These are phyloP conservation scores for Spilosoma lubricipeda DNA, from an alignment of 2,888 invertebrate genomes.

Conservation along the genomic window DNA sequence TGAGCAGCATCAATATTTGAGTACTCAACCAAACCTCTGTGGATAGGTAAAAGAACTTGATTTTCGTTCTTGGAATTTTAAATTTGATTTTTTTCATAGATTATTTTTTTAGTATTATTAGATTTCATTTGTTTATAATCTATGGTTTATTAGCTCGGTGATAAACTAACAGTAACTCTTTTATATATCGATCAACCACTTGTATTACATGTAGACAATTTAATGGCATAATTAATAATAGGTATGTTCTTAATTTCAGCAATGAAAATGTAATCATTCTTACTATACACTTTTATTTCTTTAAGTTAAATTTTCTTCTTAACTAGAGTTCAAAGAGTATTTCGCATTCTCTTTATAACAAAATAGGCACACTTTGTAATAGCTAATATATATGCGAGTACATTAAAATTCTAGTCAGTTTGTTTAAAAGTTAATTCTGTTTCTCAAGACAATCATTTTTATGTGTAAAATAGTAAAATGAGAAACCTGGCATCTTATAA, in stretches of 20 bases:
- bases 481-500: neutral
- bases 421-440: neutral
- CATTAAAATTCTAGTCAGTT: neutral
- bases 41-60: constrained; percentile 1
- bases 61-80: neutral
- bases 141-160: neutral
- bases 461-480: neutral
- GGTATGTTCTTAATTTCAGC: no score
- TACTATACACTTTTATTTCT: neutral
- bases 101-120: neutral
- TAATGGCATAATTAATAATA: neutral
- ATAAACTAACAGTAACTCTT: neutral
- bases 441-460: neutral
- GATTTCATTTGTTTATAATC: neutral
- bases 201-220: neutral
- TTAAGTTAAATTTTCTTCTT: neutral
- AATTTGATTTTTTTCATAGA: neutral
- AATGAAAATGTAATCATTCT: neutral
- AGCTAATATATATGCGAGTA: neutral
- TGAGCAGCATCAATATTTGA: constrained; percentile 15
- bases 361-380: neutral
- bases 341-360: neutral
- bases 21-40: constrained; percentile 2
- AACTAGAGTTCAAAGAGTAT: neutral
- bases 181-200: neutral